Percentiles rank a stretch among this genome's conserved stretches.
Conservation (phyloP, 2,888 invertebrate species). For the Diaphora mendica region DNA sequence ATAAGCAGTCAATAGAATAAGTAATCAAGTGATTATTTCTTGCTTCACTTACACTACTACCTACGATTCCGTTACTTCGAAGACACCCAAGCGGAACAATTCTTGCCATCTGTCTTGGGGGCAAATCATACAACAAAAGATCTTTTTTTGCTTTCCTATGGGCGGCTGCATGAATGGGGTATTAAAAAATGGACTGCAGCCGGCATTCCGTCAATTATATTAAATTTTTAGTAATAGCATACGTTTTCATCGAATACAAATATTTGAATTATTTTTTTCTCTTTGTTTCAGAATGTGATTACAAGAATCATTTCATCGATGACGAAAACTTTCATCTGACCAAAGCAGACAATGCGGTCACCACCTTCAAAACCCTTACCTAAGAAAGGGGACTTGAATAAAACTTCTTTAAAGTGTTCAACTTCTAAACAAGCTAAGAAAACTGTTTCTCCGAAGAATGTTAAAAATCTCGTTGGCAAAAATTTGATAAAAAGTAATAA, state of each 20-base stretch:
- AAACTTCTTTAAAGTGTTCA: constrained; percentile 71
- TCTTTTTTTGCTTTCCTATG: constrained; percentile 55
- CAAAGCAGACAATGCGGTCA: constrained; percentile 82
- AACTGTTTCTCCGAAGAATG: constrained; percentile 68
- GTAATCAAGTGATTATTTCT: constrained; percentile 8
- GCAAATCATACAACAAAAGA: constrained; percentile 61
- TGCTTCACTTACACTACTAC: constrained; percentile 27
- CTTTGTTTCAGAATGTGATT: constrained; percentile 82
- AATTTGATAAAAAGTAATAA: constrained; percentile 67
- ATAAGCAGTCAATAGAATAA: not conserved
- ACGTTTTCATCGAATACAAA: constrained; percentile 14
- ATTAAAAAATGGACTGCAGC: constrained; percentile 57
- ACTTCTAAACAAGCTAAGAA: constrained; percentile 71
- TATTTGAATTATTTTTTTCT: constrained; percentile 33
- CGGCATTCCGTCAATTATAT: constrained; percentile 38
- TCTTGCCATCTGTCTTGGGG: constrained; percentile 64
- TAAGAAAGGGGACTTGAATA: constrained; percentile 79
- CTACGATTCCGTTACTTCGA: constrained; percentile 50
- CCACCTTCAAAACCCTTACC: constrained; percentile 79
- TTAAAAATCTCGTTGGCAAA: constrained; percentile 70
- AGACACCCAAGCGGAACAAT: constrained; percentile 55
- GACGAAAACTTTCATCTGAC: constrained; percentile 71
- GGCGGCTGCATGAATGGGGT: constrained; percentile 59
- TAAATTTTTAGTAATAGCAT: constrained; percentile 13
- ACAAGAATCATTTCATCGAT: constrained; percentile 69